Base-by-base conservation (phyloP, 2,113 vertebrate genomes). In the Mormyrus lacerda region DNA sequence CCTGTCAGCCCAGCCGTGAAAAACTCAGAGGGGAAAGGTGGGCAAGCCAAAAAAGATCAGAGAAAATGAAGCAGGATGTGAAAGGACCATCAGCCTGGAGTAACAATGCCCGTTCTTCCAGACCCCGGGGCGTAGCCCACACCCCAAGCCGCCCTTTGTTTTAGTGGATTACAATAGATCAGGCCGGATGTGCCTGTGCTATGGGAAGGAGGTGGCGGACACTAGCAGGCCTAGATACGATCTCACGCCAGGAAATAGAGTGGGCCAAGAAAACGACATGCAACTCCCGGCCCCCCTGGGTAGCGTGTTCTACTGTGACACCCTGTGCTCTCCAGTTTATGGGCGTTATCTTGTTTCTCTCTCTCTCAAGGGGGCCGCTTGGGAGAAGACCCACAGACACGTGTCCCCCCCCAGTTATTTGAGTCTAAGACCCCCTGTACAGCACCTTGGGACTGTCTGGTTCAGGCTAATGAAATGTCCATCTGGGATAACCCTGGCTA, bases 31-130 rank as follows among this genome's bases (percentile, higher is more conserved):
- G 7, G 24, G n/a, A 55, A 53, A 87, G 50, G 48, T 11, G 19
- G 11, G 7, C 31, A 53, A 21, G 48, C n/a, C 48, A 27, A 39
- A 51, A 48, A 19, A 48, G 61, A 76, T 27, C 48, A 51, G 65
- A 89, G 35, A 45, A 65, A 65, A 88, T 17, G 31, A 89, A 83
- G 8, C 87, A 79, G 87, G 87, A 88, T 51, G 73, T 21, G 50
- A 89, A 24, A 42, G 47, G 47, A 39, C 31, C 4, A 21, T 89
- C 8, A 53, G 73, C 65, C 65, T 44, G 9, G 42, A 89, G 47
- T 51, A 83, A 89, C 88, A 89, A 89, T 89, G 73, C 17, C 27
- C 24, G 47, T 89, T 35, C 88, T 42, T 47, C 35, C 15, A 10
- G 61, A 9, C 48, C 1, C 15, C 15, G 2, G 17, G 73, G 27